Evolutionary conservation across 2,797 vertebrate species (phyloP).

Genomic region (Meda fulgida): DNA sequence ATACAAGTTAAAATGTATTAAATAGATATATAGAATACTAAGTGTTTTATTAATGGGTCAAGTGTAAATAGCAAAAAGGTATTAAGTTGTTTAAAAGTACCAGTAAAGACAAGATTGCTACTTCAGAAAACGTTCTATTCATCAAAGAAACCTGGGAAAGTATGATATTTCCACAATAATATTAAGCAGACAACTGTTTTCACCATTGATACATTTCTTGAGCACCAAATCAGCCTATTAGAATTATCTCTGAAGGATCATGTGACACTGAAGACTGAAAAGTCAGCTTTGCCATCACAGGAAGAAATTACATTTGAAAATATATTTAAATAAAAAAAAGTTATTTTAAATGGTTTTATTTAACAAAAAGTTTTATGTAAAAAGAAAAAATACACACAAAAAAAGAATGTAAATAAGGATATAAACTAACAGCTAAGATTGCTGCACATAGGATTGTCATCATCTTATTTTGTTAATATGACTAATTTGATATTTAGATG

Average conservation of each 20-base stretch:
- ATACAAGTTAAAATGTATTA: no score
- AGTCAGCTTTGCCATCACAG: no score
- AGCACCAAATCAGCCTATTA: not conserved
- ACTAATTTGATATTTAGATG: constrained; percentile 38
- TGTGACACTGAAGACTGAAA: not conserved
- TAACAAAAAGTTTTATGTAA: not conserved
- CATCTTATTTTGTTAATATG: constrained; percentile 3
- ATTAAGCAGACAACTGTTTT: not conserved
- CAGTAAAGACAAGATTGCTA: no score
- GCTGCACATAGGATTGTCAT: not conserved
- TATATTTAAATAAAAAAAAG: not conserved
- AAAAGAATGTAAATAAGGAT: not conserved
- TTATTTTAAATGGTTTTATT: not conserved
- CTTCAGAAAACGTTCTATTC: not conserved
- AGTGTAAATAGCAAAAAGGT: no score
- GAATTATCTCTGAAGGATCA: not conserved
- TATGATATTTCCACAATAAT: not conserved
- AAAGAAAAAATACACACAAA: not conserved
- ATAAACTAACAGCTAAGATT: constrained; percentile 7
- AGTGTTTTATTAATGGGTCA: no score
- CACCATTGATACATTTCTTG: not conserved
- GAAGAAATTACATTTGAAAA: not conserved
- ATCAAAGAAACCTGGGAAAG: not conserved
- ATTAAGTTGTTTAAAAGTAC: no score
- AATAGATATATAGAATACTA: no score